Conservation (phyloP, 2,888 invertebrate species). For the Odontocerum albicorne region DNA sequence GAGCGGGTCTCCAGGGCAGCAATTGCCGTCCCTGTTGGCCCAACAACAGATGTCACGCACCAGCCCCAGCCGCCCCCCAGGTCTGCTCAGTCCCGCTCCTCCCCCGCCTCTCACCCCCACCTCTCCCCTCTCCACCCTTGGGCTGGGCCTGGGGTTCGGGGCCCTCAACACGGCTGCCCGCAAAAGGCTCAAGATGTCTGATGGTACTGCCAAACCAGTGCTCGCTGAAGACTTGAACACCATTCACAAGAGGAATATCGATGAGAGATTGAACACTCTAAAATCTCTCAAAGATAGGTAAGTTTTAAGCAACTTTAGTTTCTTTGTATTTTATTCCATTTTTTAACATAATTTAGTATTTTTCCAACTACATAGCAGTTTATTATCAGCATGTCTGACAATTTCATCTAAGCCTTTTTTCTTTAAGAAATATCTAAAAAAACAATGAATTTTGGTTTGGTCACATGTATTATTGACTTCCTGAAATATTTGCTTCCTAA, state of each 20-base stretch:
- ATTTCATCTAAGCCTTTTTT: no score
- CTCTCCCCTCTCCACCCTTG: conserved; percentile 1
- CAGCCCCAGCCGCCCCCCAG: conserved; percentile 2
- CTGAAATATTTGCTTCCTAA: no score
- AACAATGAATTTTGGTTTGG: no score
- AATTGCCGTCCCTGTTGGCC: conserved; percentile 1
- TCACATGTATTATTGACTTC: no score
- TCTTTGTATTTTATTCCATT: background rate
- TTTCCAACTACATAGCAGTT: conserved; percentile 11
- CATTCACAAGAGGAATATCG: conserved; percentile 68
- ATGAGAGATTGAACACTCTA: conserved; percentile 70
- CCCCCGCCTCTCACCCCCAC: conserved; percentile 18
- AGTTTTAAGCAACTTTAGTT: no score
- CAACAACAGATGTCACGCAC: background rate
- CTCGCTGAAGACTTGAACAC: conserved; percentile 52
- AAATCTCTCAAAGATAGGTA: conserved; percentile 69
- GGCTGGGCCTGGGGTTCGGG: background rate
- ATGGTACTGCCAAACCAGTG: conserved; percentile 45
- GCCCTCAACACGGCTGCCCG: conserved; percentile 40
- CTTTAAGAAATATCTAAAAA: no score
- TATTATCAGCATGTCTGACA: background rate
- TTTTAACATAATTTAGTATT: conserved; percentile 20
- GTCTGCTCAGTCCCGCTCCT: background rate
- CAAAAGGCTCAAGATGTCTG: conserved; percentile 49
- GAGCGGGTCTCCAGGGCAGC: conserved; percentile 7